These are phyloP conservation scores for Cryptus armator DNA, from an alignment of 2,888 invertebrate species.

Conservation along the genomic window DNA sequence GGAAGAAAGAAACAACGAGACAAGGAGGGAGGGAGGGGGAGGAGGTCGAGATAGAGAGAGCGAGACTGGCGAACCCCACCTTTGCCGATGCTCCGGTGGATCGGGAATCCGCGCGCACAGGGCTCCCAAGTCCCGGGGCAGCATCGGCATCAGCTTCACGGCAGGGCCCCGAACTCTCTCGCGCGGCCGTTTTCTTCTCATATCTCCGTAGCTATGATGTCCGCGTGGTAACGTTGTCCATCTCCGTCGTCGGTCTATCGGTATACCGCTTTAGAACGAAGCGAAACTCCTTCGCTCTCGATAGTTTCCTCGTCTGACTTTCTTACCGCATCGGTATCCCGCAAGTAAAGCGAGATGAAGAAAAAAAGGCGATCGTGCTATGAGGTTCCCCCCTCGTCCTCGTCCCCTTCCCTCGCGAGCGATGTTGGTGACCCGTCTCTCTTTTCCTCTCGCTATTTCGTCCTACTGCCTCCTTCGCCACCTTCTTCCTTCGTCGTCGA, in stretches of 20 bases:
- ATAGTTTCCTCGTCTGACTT: slow-evolving; percentile 29
- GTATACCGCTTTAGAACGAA: neutral
- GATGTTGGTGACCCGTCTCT: slow-evolving; percentile 60
- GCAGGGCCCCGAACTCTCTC: neutral
- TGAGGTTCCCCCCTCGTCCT: neutral
- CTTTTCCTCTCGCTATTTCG: slow-evolving; percentile 65
- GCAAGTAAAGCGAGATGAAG: slow-evolving; percentile 12
- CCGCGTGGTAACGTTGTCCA: slow-evolving; percentile 41
- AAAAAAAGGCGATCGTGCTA: slow-evolving; percentile 25
- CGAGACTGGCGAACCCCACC: slow-evolving; percentile 58
- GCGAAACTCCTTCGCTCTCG: slow-evolving; percentile 27
- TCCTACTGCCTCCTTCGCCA: slow-evolving; percentile 51
- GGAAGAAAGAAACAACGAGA: slow-evolving; percentile 13
- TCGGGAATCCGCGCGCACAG: slow-evolving; percentile 46
- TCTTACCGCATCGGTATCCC: neutral
- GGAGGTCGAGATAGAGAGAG: slow-evolving; percentile 8
- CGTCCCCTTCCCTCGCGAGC: slow-evolving; percentile 18
- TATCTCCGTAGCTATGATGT: slow-evolving; percentile 44
- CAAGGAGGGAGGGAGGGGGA: too few relatives aligned
- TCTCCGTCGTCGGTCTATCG: slow-evolving; percentile 30
- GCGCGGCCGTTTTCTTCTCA: slow-evolving; percentile 23
- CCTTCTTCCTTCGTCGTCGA: slow-evolving; percentile 74
- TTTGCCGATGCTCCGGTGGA: slow-evolving; percentile 55
- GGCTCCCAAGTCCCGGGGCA: slow-evolving; percentile 42
- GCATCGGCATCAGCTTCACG: slow-evolving; percentile 37